These are phyloP conservation scores for Cephus pulcher DNA, from an alignment of 2,888 invertebrate species.

Conservation along the genomic window DNA sequence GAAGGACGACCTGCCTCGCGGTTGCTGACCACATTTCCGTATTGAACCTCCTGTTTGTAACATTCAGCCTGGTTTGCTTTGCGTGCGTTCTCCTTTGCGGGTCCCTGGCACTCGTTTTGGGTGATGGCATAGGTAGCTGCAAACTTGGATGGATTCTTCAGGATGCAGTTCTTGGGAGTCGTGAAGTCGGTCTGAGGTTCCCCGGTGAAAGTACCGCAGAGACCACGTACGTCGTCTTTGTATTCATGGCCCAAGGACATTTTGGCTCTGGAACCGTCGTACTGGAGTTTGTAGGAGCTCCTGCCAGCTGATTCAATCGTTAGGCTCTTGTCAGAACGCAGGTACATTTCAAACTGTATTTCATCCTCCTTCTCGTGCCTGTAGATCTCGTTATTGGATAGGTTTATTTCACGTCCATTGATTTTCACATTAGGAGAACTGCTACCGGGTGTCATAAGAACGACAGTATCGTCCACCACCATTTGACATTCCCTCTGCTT, in stretches of 20 bases:
- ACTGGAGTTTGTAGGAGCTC: neutral
- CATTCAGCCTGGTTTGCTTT: constrained; percentile 67
- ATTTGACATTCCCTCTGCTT: constrained; percentile 67
- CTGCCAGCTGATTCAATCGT: neutral
- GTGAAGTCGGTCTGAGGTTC: constrained; percentile 72
- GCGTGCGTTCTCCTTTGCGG: constrained; percentile 65
- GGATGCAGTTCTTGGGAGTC: constrained; percentile 70
- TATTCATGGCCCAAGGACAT: constrained; percentile 56
- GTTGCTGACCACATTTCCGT: constrained; percentile 66
- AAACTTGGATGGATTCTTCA: constrained; percentile 70
- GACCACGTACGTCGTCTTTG: constrained; percentile 72
- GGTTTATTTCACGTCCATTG: constrained; percentile 5
- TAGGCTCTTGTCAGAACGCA: neutral
- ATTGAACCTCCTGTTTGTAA: constrained; percentile 42
- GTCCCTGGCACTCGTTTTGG: constrained; percentile 66
- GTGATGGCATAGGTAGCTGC: constrained; percentile 71
- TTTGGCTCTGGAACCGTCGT: neutral
- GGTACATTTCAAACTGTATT: constrained; percentile 2
- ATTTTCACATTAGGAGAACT: neutral
- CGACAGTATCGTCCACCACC: constrained; percentile 63
- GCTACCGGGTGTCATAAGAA: constrained; percentile 53
- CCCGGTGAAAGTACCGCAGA: constrained; percentile 76
- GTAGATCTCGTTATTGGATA: constrained; percentile 12
- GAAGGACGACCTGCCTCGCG: constrained; percentile 53
- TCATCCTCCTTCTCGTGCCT: constrained; percentile 6